phyloP scores from a whole-genome alignment of 2,888 invertebrate species.

The Julus scanicus region DNA sequence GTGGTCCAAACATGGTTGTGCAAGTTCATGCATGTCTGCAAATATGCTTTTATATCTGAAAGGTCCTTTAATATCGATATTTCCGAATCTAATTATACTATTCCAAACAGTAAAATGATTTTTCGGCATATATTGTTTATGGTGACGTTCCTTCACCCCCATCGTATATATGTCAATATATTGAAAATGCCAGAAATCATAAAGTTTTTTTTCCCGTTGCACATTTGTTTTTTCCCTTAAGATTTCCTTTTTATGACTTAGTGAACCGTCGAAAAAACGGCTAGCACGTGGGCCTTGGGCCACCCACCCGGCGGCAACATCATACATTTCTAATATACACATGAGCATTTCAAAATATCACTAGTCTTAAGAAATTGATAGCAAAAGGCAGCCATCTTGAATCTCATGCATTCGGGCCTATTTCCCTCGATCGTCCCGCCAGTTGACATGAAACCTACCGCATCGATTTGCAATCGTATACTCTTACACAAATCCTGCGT shows the following conservation, averaged over 20 bases:
- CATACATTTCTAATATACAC: conserved; percentile 31
- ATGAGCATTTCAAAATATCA: conserved; percentile 27
- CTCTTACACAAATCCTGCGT: neutral
- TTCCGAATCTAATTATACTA: neutral
- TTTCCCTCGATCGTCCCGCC: neutral
- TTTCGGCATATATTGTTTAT: neutral
- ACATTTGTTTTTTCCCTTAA: neutral
- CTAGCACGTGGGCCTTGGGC: conserved; percentile 22
- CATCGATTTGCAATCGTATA: conserved; percentile 9
- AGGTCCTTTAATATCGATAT: neutral
- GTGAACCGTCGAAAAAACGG: conserved; percentile 30
- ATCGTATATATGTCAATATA: conserved; percentile 35
- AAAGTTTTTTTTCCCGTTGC: neutral
- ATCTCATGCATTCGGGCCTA: neutral
- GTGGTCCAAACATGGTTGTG: no score
- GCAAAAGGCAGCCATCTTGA: conserved; percentile 12
- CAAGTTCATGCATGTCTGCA: no score
- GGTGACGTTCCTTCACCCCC: neutral
- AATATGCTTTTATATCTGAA: neutral
- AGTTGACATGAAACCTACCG: conserved; percentile 1
- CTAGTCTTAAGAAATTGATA: conserved; percentile 23
- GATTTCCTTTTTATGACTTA: conserved; percentile 34
- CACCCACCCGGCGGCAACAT: conserved; percentile 39
- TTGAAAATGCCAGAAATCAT: conserved; percentile 39
- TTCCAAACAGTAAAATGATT: neutral